Conservation (phyloP, 2,888 invertebrate species). For the Watsonalla cultraria region DNA sequence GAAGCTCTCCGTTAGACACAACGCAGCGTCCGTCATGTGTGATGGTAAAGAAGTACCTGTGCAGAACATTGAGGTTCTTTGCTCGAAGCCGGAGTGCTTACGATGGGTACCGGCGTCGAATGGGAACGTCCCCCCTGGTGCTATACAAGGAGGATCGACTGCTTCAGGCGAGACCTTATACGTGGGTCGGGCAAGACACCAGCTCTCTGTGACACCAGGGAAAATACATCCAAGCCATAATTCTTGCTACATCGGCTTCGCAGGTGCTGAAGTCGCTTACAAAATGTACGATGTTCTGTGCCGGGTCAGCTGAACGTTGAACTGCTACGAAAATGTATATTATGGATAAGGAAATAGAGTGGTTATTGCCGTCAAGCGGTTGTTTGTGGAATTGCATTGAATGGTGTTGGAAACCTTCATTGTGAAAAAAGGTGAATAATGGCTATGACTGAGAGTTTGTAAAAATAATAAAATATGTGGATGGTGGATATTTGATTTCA, state of each 20-base stretch:
- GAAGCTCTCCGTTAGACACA: slow-evolving; percentile 65
- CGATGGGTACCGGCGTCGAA: slow-evolving; percentile 76
- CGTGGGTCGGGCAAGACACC: slow-evolving; percentile 77
- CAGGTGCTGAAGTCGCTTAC: slow-evolving; percentile 58
- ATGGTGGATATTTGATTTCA: no score
- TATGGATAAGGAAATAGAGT: background rate
- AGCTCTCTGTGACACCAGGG: slow-evolving; percentile 78
- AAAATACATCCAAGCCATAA: slow-evolving; percentile 72
- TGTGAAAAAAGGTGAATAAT: no score
- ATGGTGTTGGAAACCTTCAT: no score
- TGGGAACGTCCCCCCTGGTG: slow-evolving; percentile 74
- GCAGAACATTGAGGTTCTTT: slow-evolving; percentile 67
- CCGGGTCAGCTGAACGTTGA: slow-evolving; percentile 42
- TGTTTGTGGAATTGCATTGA: no score
- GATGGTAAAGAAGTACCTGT: slow-evolving; percentile 63
- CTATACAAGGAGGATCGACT: slow-evolving; percentile 75
- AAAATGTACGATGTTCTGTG: slow-evolving; percentile 69
- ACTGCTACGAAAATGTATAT: background rate
- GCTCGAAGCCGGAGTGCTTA: slow-evolving; percentile 52
- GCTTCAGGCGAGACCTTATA: slow-evolving; percentile 69
- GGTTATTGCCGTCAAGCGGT: background rate
- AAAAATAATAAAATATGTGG: no score
- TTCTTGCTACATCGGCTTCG: slow-evolving; percentile 63
- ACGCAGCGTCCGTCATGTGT: slow-evolving; percentile 56
- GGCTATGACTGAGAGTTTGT: no score